Percentiles rank a stretch among this genome's conserved stretches.
phyloP scores from a whole-genome alignment of 2,888 invertebrate species.

The Drosophila subsilvestris region DNA sequence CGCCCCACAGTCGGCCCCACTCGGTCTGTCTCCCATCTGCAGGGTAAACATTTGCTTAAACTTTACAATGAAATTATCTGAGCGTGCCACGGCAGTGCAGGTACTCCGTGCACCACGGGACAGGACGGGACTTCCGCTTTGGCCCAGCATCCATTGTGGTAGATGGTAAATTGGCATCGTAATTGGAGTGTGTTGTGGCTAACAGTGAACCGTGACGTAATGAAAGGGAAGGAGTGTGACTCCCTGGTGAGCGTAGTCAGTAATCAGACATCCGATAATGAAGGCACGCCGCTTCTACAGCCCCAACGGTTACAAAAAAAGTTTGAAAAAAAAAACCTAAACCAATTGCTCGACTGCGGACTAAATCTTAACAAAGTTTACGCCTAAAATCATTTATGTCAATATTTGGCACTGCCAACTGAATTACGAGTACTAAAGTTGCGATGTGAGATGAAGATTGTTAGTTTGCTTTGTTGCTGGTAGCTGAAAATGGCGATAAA shows the following conservation, averaged over 20 bases:
- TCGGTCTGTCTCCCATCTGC: slow-evolving; percentile 36
- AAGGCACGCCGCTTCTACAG: background rate
- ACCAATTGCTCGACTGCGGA: background rate
- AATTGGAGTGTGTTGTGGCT: slow-evolving; percentile 30
- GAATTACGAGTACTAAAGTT: background rate
- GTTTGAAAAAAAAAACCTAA: too few relatives aligned
- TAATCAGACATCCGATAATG: background rate
- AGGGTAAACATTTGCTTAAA: slow-evolving; percentile 55
- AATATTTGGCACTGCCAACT: background rate
- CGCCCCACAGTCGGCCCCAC: background rate
- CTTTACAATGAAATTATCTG: slow-evolving; percentile 55
- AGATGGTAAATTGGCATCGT: slow-evolving; percentile 25
- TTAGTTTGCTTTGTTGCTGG: too few relatives aligned
- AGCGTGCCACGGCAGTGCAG: slow-evolving; percentile 23
- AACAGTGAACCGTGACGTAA: slow-evolving; percentile 3
- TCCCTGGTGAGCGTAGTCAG: slow-evolving; percentile 2
- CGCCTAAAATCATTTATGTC: background rate
- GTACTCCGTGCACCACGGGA: background rate
- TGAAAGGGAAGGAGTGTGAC: background rate
- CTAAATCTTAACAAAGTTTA: background rate
- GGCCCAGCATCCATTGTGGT: slow-evolving; percentile 9
- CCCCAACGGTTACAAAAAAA: background rate
- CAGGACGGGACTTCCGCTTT: background rate
- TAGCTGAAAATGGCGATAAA: too few relatives aligned
- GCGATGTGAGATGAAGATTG: too few relatives aligned